phyloP scores from a whole-genome alignment of 2,113 vertebrate genomes.

The Myrmophylax atrothorax region DNA sequence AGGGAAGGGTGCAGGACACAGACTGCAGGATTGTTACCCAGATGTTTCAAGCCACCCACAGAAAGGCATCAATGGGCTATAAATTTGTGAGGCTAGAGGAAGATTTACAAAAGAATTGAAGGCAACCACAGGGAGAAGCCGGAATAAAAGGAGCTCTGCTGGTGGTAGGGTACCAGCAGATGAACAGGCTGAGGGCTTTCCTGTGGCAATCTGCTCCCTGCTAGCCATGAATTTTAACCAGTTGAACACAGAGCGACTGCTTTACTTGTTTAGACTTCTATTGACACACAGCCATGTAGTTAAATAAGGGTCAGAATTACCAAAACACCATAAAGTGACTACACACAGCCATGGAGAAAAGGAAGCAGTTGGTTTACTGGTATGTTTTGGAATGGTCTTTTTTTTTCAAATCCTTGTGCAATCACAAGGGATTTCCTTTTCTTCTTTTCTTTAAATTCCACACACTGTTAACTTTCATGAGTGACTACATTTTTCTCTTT shows the following conservation, averaged over 20 bases:
- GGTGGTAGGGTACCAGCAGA: constrained; percentile 43
- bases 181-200: constrained; percentile 1
- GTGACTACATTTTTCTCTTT: neutral
- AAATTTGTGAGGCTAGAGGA: constrained; percentile 64
- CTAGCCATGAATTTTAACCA: constrained; percentile 61
- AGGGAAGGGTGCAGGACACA: constrained; percentile 2
- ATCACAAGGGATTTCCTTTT: neutral
- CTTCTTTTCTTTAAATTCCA: neutral
- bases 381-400: too few species aligned
- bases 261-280: constrained; percentile 29
- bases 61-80: constrained; percentile 62
- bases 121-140: constrained; percentile 18
- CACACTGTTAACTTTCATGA: neutral
- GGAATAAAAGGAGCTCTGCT: constrained; percentile 56
- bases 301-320: constrained; percentile 8
- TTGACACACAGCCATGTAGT: neutral
- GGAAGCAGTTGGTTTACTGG: neutral
- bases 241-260: neutral
- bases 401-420: neutral
- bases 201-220: constrained; percentile 39
- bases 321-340: neutral
- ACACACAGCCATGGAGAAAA: neutral
- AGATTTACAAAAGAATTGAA: constrained; percentile 72
- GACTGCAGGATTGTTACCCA: constrained; percentile 36
- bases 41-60: constrained; percentile 69